phyloP scores from a whole-genome alignment of 2,113 vertebrate genomes.

The Philantomba maxwellii region DNA sequence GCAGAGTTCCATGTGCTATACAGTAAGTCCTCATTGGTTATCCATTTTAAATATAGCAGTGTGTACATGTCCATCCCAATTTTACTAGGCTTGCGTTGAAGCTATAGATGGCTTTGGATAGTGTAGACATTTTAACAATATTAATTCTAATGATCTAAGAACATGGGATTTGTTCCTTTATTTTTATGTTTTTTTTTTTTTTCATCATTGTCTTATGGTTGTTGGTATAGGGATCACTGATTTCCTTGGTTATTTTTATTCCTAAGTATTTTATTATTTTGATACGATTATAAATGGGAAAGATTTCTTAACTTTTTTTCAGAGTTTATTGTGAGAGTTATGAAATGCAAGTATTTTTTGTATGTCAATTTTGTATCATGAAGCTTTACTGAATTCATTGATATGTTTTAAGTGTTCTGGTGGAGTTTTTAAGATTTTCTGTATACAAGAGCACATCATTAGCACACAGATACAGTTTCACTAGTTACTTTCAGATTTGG shows the following conservation, averaged over 20 bases:
- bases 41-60: neutral
- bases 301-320: neutral
- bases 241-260: neutral
- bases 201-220: neutral
- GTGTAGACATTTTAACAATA: neutral
- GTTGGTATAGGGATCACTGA: neutral
- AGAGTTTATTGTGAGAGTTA: neutral
- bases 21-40: neutral
- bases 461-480: neutral
- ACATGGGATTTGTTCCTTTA: neutral
- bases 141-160: neutral
- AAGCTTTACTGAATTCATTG: neutral
- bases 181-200: neutral
- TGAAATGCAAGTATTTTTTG: neutral
- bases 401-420: neutral
- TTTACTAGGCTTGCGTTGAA: neutral
- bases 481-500: neutral
- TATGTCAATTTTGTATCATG: neutral
- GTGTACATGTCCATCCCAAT: neutral
- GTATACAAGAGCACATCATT: neutral
- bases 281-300: neutral
- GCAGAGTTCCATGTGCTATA: neutral
- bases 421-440: neutral
- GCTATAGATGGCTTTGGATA: neutral
- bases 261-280: neutral